Evolutionary conservation across 2,888 invertebrate genomes (phyloP), one percentile per base, ranked within the genome.

Genomic region (Oligia fasciuncula): DNA sequence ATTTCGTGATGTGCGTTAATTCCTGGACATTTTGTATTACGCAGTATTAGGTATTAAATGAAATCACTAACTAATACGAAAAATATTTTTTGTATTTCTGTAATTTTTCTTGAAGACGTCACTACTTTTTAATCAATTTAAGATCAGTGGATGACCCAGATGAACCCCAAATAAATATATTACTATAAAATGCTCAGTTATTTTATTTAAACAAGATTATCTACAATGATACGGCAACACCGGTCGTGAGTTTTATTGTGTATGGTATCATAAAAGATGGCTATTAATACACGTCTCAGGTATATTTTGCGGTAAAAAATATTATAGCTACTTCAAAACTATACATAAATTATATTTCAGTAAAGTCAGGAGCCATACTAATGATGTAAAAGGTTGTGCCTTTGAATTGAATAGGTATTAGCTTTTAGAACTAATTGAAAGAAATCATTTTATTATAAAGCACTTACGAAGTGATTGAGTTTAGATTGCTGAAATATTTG

Each of bases 211-310:
- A 77, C 46, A 63, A 85, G 84, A 85, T 84, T 81, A 82, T 79
- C 84, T 60, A 23, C 8, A 65, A 57, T 67, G 85, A 87, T 84
- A 68, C 62, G 68, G 78, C 81, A 17, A 40, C 73, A 54, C n/a
- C 13, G 19, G 40, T 63, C 71, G 51, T 69, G 57, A 70, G 62
- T 74, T 85, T 84, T 82, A 85, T 88, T 88, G 81, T 88, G 73
- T 80, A 66, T 73, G 46, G 78, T 92, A 89, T 90, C 90, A 85
- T 62, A 80, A 88, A 85, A 91, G 88, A 91, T 90, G 90, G 88
- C 90, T 87, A 92, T 66, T 93, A 91, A 92, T 92, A 91, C 86
- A 90, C 90, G 89, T 92, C 90, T 74, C 83, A 65, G 83, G 80
- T 86, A 86, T 86, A 85, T 89, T 89, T 89, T 88, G 88, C 87